These are phyloP conservation scores for Metalampra italica DNA, from an alignment of 2,888 invertebrate genomes.

Conservation along the genomic window DNA sequence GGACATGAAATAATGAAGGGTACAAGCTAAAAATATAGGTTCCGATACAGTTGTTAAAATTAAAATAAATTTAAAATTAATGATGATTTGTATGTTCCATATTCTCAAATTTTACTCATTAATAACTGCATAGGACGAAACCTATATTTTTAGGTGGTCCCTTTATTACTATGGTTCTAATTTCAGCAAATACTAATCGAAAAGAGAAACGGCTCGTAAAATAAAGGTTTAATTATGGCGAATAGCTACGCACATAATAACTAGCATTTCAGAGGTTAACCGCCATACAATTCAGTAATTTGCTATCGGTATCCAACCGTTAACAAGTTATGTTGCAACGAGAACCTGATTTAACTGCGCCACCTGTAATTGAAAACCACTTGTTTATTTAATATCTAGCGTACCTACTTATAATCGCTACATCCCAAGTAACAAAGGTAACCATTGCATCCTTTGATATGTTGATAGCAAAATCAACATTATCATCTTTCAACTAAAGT, in stretches of 20 bases:
- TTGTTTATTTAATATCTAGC: constrained; percentile 34
- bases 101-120: too few species aligned
- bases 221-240: not conserved
- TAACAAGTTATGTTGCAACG: constrained; percentile 32
- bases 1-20: too few species aligned
- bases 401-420: constrained; percentile 32
- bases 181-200: not conserved
- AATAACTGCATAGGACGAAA: too few species aligned
- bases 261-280: constrained; percentile 24
- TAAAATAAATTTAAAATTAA: too few species aligned
- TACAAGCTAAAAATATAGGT: too few species aligned
- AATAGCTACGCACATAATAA: not conserved
- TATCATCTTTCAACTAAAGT: constrained; percentile 1
- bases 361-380: constrained; percentile 38
- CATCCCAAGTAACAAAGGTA: constrained; percentile 2
- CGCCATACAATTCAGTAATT: constrained; percentile 22
- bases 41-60: too few species aligned
- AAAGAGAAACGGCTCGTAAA: not conserved
- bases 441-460: not conserved
- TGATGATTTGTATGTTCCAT: too few species aligned
- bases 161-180: too few species aligned
- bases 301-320: constrained; percentile 25
- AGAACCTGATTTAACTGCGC: constrained; percentile 33
- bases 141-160: too few species aligned
- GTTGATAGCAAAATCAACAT: not conserved